Percentiles rank a stretch among this genome's conserved stretches.
Conservation (phyloP, 2,888 invertebrate genomes). For the Drosophila borborema region DNA sequence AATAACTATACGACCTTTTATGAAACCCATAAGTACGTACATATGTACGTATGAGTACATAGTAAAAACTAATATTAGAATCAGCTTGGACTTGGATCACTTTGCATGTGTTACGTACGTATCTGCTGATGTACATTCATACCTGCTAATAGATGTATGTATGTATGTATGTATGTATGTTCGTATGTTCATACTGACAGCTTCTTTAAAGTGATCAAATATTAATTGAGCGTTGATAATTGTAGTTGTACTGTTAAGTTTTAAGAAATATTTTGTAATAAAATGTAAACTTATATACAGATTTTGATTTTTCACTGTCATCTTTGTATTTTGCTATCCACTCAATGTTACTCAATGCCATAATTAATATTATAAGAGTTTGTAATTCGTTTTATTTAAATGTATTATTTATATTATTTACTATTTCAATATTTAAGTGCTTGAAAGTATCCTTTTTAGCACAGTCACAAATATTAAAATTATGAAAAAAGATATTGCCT, state of each 20-base stretch:
- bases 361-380: slow-evolving; percentile 35
- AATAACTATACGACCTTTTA: slow-evolving; percentile 60
- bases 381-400: slow-evolving; percentile 28
- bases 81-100: slow-evolving; percentile 64
- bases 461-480: slow-evolving; percentile 37
- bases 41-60: slow-evolving; percentile 40
- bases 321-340: slow-evolving; percentile 18
- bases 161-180: slow-evolving; percentile 7
- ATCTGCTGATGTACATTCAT: slow-evolving; percentile 2
- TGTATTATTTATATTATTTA: slow-evolving; percentile 39
- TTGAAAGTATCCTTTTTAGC: slow-evolving; percentile 4
- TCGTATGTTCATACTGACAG: slow-evolving; percentile 28
- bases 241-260: slow-evolving; percentile 78
- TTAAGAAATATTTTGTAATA: slow-evolving; percentile 77
- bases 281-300: slow-evolving; percentile 74
- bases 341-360: slow-evolving; percentile 31
- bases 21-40: slow-evolving; percentile 49
- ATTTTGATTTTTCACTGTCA: slow-evolving; percentile 40
- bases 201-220: slow-evolving; percentile 66
- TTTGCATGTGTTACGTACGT: slow-evolving; percentile 46
- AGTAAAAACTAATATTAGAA: slow-evolving; percentile 58
- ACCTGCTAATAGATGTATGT: slow-evolving; percentile 4
- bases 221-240: slow-evolving; percentile 66
- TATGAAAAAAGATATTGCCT: slow-evolving; percentile 13
- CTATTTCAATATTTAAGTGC: slow-evolving; percentile 20